Conservation (phyloP, 2,113 vertebrate genomes). For the Taxidea taxus region DNA sequence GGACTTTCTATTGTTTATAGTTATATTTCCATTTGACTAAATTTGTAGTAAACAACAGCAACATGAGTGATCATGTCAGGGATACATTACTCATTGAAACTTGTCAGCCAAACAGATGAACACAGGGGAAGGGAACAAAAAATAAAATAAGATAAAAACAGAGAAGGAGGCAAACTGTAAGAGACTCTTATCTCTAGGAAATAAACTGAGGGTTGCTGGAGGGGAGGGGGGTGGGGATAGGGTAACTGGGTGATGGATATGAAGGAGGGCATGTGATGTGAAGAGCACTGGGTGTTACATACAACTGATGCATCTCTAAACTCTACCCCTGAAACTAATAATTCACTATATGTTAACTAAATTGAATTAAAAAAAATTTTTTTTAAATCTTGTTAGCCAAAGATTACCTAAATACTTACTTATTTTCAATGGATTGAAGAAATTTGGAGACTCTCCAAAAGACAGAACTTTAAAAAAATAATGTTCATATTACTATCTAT, state of each 20-base stretch:
- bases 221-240: too few species aligned
- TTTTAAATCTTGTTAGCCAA: neutral
- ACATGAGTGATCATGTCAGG: neutral
- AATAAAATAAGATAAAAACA: neutral
- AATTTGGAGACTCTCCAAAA: neutral
- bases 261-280: neutral
- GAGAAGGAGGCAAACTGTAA: neutral
- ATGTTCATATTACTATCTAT: neutral
- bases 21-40: neutral
- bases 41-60: neutral
- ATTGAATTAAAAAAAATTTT: neutral
- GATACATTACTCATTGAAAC: neutral
- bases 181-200: neutral
- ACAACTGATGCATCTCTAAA: neutral
- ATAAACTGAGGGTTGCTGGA: neutral
- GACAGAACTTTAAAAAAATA: neutral
- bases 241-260: neutral
- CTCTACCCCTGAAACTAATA: neutral
- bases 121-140: neutral
- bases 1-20: neutral
- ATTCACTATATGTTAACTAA: neutral
- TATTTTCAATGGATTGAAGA: conserved; percentile 1
- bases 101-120: neutral
- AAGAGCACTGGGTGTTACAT: neutral
- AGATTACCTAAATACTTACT: neutral